phyloP scores from a whole-genome alignment of 2,113 vertebrate genomes.

The Eubucco bourcierii region DNA sequence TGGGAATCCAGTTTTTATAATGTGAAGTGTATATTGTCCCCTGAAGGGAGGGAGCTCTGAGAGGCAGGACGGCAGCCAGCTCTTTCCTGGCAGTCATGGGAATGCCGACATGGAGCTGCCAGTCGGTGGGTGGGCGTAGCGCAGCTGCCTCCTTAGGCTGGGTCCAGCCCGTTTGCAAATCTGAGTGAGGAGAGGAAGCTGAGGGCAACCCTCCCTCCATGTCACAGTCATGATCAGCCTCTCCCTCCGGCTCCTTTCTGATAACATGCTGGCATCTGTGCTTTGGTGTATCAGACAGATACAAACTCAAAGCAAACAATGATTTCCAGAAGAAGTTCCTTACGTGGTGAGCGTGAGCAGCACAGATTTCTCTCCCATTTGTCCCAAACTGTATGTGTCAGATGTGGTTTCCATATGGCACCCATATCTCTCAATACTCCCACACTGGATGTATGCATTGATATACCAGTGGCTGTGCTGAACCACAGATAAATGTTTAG shows the following conservation, averaged over 20 bases:
- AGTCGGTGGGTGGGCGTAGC: conserved; percentile 44
- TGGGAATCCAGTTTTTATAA: conserved; percentile 35
- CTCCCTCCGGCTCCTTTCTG: background rate
- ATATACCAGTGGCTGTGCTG: conserved; percentile 13
- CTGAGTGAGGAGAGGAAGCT: background rate
- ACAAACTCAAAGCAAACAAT: conserved; percentile 9
- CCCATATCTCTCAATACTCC: conserved; percentile 31
- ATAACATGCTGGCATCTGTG: background rate
- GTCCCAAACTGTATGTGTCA: conserved; percentile 53
- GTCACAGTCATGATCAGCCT: background rate
- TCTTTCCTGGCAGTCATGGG: conserved; percentile 51
- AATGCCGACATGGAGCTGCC: conserved; percentile 24
- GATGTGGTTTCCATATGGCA: conserved; percentile 64
- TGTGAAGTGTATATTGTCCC: conserved; percentile 47
- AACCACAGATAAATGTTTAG: conserved; percentile 56
- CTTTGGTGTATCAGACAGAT: background rate
- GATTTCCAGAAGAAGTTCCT: conserved; percentile 23
- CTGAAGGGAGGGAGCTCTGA: conserved; percentile 4
- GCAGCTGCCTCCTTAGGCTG: conserved; percentile 21
- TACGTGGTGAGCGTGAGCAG: background rate
- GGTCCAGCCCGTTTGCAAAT: background rate
- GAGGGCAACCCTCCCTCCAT: background rate
- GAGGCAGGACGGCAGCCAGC: conserved; percentile 51
- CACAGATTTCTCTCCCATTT: conserved; percentile 60
- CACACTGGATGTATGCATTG: conserved; percentile 42